Percentiles rank a stretch among this genome's conserved stretches.
Conservation (phyloP, 2,113 vertebrate genomes). For the Albula glossodonta region DNA sequence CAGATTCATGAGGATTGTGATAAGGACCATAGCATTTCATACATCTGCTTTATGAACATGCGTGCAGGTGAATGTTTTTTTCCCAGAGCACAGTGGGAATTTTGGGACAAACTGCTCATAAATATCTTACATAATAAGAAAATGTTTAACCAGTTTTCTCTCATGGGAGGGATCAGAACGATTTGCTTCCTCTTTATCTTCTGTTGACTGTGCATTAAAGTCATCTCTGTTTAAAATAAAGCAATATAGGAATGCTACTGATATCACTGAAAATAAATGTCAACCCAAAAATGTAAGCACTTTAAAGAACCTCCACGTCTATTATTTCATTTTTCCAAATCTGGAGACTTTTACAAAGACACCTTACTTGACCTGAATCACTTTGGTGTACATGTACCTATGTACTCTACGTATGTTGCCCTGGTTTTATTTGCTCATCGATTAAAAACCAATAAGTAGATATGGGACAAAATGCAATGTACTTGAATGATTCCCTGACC, state of each 20-base stretch:
- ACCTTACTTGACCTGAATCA: not conserved
- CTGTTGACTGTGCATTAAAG: not conserved
- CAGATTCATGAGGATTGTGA: not conserved
- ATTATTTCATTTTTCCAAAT: too few species aligned
- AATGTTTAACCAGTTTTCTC: not conserved
- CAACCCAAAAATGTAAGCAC: too few species aligned
- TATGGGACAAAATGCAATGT: too few species aligned
- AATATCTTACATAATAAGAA: conserved; percentile 9
- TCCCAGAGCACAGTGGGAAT: not conserved
- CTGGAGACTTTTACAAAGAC: too few species aligned
- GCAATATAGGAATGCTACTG: not conserved
- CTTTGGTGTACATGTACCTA: not conserved
- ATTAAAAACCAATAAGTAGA: too few species aligned
- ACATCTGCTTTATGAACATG: not conserved
- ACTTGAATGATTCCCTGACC: too few species aligned
- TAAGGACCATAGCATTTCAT: not conserved
- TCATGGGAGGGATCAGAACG: not conserved
- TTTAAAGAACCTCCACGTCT: too few species aligned
- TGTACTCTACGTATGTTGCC: too few species aligned
- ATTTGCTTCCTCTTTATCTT: not conserved
- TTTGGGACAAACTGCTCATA: not conserved
- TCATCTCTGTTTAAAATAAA: not conserved
- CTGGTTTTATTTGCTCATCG: too few species aligned
- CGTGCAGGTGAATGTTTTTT: not conserved
- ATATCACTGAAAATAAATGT: too few species aligned